Base-by-base conservation (phyloP, 64 coral and sea anemone species). In the Catalaphyllia jardinei region DNA sequence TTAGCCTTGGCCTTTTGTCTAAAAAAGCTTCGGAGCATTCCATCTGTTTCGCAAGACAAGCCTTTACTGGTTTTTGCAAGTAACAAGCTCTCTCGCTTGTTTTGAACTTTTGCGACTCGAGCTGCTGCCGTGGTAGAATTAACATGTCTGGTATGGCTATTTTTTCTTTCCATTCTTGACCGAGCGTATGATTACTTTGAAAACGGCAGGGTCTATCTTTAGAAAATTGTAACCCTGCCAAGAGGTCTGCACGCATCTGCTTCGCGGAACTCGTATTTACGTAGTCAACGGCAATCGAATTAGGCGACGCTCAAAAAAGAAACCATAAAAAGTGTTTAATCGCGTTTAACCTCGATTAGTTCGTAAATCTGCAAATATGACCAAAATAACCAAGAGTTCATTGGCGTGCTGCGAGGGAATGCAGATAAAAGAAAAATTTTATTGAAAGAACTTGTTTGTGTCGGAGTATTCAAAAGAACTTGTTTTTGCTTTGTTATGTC, bases 111-210 rank as follows among this genome's bases (percentile, higher is more conserved):
- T 25, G 76, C 76, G 9, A 79, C n/a, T 12, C 51, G 46, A 14
- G 46, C 20, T 55, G 76, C 49, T 17, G 76, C 25, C 15, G 76
- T 79, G 1, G 76, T 8, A 55, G 24, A 10, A 79, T 10, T 27
- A 50, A 30, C 24, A 51, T 14, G 22, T n/a, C 49, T 79, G 76
- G 76, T 57, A 79, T 79, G 30, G 51, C 76, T 55, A 57, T 79
- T 79, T 59, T 20, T 52, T 79, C 51, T 79, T 27, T 79, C 76
- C 76, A 79, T 79, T 10, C 50, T 79, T 54, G 22, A 59, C 6
- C 27, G 2, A 15, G 24, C 19, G 24, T 79, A 29, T 16, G 55
- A 55, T 57, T 13, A 79, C 51, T 79, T 33, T 51, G 15, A 51
- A 50, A n/a, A 69, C n/a, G 25, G 22, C 1, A 10, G n/a, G 24